A percentile compares a stretch with the other conserved stretches of the same genome.
These are phyloP conservation scores for Drosophila mayaguana DNA, from an alignment of 2,888 invertebrate genomes.

Conservation along the genomic window DNA sequence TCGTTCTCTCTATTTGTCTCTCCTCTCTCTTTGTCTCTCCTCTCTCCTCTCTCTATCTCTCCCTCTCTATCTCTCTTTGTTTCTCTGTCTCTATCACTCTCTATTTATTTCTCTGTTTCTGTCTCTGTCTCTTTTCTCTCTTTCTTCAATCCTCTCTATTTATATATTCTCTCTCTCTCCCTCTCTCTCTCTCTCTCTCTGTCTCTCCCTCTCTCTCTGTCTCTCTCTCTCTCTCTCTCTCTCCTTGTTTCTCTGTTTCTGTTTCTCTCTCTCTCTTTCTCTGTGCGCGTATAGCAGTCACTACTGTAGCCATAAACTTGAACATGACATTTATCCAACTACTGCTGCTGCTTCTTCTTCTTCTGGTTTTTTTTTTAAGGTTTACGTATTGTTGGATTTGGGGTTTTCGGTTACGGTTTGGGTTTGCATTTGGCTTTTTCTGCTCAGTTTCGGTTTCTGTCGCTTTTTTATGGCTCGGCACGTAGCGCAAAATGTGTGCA, in stretches of 20 bases:
- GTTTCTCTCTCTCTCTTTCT: not conserved
- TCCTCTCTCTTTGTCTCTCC: not conserved
- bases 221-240: not conserved
- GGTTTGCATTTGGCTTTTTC: slow-evolving; percentile 1
- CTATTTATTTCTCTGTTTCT: not conserved
- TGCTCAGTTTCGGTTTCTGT: not conserved
- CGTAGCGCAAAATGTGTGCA: slow-evolving; percentile 73
- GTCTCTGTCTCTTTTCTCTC: not conserved
- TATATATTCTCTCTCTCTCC: not conserved
- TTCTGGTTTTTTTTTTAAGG: not conserved
- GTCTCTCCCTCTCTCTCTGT: too few species aligned
- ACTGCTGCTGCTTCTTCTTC: not conserved
- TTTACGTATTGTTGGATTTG: slow-evolving; percentile 1
- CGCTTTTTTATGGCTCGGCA: slow-evolving; percentile 30
- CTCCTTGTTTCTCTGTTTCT: not conserved
- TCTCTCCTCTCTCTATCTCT: not conserved
- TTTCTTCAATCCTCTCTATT: too few species aligned
- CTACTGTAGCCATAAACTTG: slow-evolving; percentile 8
- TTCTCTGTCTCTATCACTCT: not conserved
- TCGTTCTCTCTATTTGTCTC: not conserved
- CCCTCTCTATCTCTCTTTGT: not conserved
- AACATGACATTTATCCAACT: slow-evolving; percentile 10
- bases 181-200: not conserved
- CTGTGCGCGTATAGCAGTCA: not conserved
- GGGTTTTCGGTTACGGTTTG: slow-evolving; percentile 4